A percentile compares a stretch with the other conserved stretches of the same genome.
These are phyloP conservation scores for Ephialtes manifestator DNA, from an alignment of 2,888 invertebrate genomes.

Conservation along the genomic window DNA sequence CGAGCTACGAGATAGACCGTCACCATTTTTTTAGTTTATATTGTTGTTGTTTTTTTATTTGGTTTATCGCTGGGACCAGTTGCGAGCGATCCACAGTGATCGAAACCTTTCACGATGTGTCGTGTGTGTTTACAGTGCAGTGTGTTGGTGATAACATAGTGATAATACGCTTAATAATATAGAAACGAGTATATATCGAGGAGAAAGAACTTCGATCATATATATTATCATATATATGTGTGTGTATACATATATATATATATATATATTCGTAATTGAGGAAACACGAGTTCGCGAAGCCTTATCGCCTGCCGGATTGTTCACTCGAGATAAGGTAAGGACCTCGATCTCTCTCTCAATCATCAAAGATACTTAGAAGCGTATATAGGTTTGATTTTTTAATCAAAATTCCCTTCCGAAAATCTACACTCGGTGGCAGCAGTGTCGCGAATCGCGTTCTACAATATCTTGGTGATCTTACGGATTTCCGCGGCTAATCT, in stretches of 20 bases:
- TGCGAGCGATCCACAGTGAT: constrained; percentile 41
- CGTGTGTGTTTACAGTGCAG: constrained; percentile 85
- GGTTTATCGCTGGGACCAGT: constrained; percentile 52
- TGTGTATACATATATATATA: background rate
- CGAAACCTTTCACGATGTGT: constrained; percentile 79
- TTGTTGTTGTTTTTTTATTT: background rate
- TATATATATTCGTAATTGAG: constrained; percentile 6
- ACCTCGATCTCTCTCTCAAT: constrained; percentile 14
- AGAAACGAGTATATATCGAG: constrained; percentile 36
- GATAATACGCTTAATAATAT: constrained; percentile 70
- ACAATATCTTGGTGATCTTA: constrained; percentile 6
- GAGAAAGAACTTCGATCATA: constrained; percentile 36
- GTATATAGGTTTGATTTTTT: constrained; percentile 45
- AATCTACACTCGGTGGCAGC: constrained; percentile 64
- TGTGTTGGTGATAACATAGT: constrained; percentile 84
- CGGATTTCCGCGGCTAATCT: constrained; percentile 36
- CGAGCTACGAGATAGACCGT: constrained; percentile 4
- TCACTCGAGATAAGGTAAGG: constrained; percentile 69
- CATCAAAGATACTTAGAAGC: background rate
- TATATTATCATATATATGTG: background rate
- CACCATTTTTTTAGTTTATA: background rate
- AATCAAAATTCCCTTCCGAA: background rate
- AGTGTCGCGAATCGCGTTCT: constrained; percentile 57
- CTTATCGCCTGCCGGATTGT: constrained; percentile 62
- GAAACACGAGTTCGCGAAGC: constrained; percentile 27